These are phyloP conservation scores for Corythornis cristatus DNA, from an alignment of 2,113 vertebrate genomes.

Conservation along the genomic window DNA sequence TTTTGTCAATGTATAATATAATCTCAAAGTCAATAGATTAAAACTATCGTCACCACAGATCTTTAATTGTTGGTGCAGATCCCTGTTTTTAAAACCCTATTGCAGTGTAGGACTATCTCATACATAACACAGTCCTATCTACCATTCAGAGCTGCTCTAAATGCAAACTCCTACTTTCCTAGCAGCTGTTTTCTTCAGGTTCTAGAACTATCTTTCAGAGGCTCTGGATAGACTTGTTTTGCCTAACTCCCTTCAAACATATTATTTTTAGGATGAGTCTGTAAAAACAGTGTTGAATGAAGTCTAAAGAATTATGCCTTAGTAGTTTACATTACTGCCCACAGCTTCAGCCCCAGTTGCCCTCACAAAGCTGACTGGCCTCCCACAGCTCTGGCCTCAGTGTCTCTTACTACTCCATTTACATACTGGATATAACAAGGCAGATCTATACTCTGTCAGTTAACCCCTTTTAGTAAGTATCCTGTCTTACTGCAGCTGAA, in stretches of 20 bases:
- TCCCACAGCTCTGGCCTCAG: background rate
- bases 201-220: background rate
- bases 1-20: background rate
- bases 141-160: background rate
- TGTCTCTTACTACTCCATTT: background rate
- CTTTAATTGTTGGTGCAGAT: background rate
- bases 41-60: background rate
- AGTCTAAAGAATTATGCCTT: background rate
- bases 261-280: background rate
- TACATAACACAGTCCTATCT: fast-evolving
- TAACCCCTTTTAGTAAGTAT: background rate
- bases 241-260: background rate
- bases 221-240: background rate
- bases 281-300: background rate
- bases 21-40: background rate
- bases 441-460: background rate
- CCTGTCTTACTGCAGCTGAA: background rate
- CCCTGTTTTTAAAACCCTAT: background rate
- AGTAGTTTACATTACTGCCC: background rate
- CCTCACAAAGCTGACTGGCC: background rate
- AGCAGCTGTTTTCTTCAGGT: background rate
- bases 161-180: background rate
- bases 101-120: background rate
- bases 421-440: background rate
- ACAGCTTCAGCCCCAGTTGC: background rate